A percentile compares a stretch with the other conserved stretches of the same genome.
Evolutionary conservation across 2,888 invertebrate genomes (phyloP).

Genomic region (Archaeoteleia sp.): DNA sequence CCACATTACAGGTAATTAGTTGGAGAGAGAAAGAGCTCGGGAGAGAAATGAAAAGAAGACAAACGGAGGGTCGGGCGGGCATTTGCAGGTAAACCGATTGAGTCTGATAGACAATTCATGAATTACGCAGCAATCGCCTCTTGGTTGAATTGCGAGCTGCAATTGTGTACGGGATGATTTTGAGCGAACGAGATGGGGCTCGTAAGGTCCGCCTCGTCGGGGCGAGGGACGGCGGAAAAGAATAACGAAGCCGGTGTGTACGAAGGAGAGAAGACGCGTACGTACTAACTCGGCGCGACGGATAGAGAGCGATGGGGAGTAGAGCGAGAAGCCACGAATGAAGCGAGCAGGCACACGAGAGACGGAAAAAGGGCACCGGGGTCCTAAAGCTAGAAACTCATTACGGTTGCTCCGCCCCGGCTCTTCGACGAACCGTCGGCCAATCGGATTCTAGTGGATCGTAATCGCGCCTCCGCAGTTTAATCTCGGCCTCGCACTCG

Average conservation of each 20-base stretch:
- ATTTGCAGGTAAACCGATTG: not conserved
- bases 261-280: conserved; percentile 1
- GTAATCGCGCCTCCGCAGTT: conserved; percentile 72
- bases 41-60: conserved; percentile 1
- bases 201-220: conserved; percentile 36
- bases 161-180: conserved; percentile 31
- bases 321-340: conserved; percentile 2
- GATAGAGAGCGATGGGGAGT: not conserved
- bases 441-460: conserved; percentile 72
- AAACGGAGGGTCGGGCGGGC: no score
- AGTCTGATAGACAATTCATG: conserved; percentile 41
- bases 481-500: conserved; percentile 70
- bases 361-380: conserved; percentile 50
- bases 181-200: conserved; percentile 23
- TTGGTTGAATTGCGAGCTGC: conserved; percentile 28
- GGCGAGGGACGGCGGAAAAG: conserved; percentile 3
- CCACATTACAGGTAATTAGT: not conserved
- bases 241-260: conserved; percentile 1
- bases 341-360: conserved; percentile 35
- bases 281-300: not conserved
- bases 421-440: conserved; percentile 69
- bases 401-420: conserved; percentile 73
- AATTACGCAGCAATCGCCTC: conserved; percentile 32
- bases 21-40: conserved; percentile 7
- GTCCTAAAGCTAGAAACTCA: conserved; percentile 72